Conservation (phyloP, 2,113 vertebrate genomes). For the Paratilapia polleni region DNA sequence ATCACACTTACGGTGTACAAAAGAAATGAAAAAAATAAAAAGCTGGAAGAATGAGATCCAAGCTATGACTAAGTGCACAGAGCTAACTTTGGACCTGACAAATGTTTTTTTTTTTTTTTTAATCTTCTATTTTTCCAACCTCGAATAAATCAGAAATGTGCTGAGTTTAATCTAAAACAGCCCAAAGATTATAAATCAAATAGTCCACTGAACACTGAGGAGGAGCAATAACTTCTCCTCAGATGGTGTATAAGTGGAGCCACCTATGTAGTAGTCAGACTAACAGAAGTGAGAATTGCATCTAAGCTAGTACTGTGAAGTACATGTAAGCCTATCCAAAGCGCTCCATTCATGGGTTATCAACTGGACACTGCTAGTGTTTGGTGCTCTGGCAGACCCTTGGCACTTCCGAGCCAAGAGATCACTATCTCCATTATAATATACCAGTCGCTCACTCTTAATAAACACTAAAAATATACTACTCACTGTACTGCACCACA, state of each 20-base stretch:
- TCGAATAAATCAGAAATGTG: slow-evolving; percentile 67
- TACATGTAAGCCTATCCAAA: not conserved
- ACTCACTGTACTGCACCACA: slow-evolving; percentile 7
- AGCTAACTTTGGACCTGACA: slow-evolving; percentile 67
- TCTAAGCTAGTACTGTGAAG: not conserved
- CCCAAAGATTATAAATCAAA: slow-evolving; percentile 53
- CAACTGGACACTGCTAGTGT: slow-evolving; percentile 31
- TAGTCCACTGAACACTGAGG: slow-evolving; percentile 26
- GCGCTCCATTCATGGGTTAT: slow-evolving; percentile 28
- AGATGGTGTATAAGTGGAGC: slow-evolving; percentile 16
- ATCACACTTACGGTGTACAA: slow-evolving; percentile 66
- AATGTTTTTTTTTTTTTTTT: slow-evolving; percentile 48
- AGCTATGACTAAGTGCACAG: slow-evolving; percentile 69
- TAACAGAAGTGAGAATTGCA: slow-evolving; percentile 17
- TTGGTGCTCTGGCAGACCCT: slow-evolving; percentile 42
- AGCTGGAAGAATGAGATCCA: slow-evolving; percentile 54
- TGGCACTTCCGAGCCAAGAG: slow-evolving; percentile 48
- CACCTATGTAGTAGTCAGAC: slow-evolving; percentile 23
- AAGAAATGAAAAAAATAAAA: slow-evolving; percentile 44
- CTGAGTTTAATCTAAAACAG: slow-evolving; percentile 56
- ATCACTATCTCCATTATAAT: slow-evolving; percentile 56
- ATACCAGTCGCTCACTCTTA: slow-evolving; percentile 36
- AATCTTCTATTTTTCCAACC: slow-evolving; percentile 58
- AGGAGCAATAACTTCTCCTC: slow-evolving; percentile 23
- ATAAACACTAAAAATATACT: slow-evolving; percentile 43